A percentile compares a stretch with the other conserved stretches of the same genome.
Conservation (phyloP, 2,888 invertebrate species). For the Sisyra nigra region DNA sequence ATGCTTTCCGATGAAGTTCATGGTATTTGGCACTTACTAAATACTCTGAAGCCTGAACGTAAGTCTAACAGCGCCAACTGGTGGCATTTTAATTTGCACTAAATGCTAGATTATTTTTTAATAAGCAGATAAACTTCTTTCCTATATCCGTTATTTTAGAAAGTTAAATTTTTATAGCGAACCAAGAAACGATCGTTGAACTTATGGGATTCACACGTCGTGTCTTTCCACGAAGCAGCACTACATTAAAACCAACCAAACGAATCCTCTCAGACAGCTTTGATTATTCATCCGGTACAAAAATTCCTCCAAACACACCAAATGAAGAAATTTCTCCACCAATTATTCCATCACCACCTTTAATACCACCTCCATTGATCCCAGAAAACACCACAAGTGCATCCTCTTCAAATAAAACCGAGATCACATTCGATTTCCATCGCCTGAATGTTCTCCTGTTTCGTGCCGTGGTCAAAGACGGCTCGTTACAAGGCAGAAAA, state of each 20-base stretch:
- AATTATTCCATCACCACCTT: not conserved
- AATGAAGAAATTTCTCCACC: constrained; percentile 15
- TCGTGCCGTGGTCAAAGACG: constrained; percentile 57
- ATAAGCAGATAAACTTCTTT: no score
- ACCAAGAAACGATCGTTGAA: constrained; percentile 91
- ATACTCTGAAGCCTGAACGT: no score
- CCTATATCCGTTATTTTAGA: constrained; percentile 2
- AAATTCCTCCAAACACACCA: constrained; percentile 12
- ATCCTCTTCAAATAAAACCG: constrained; percentile 26
- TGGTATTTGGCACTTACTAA: no score
- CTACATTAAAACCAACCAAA: constrained; percentile 14
- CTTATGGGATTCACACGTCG: constrained; percentile 75
- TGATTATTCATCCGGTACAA: not conserved
- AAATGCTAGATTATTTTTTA: no score
- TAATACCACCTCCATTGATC: not conserved
- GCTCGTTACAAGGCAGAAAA: constrained; percentile 59
- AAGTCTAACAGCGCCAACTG: no score
- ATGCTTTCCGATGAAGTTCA: no score
- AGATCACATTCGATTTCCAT: constrained; percentile 86
- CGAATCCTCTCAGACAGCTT: not conserved
- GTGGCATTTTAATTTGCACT: no score
- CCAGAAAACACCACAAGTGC: not conserved
- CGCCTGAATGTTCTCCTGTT: constrained; percentile 75
- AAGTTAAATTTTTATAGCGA: constrained; percentile 38
- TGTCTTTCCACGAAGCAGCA: constrained; percentile 33